These are phyloP conservation scores for Tryphoninae sp. DNA, from an alignment of 2,888 invertebrate species.

Conservation along the genomic window DNA sequence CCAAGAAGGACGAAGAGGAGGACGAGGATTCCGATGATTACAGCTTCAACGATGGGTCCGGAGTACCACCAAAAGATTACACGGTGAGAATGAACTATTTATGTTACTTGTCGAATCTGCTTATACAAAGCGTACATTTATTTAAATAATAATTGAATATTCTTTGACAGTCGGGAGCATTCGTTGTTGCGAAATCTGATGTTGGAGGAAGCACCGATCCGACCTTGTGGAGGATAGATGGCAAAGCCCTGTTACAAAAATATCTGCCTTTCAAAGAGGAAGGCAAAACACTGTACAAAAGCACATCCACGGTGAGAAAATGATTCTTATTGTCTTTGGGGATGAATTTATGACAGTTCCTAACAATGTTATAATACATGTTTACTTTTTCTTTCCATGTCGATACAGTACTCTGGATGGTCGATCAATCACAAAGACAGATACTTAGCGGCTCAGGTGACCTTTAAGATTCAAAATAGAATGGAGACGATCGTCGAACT, in stretches of 20 bases:
- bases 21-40: slow-evolving; percentile 79
- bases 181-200: slow-evolving; percentile 84
- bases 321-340: not conserved
- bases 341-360: slow-evolving; percentile 6
- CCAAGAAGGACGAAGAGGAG: slow-evolving; percentile 78
- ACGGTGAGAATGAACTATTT: slow-evolving; percentile 70
- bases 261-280: slow-evolving; percentile 83
- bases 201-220: slow-evolving; percentile 82
- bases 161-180: slow-evolving; percentile 82
- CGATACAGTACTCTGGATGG: slow-evolving; percentile 82
- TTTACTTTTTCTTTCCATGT: slow-evolving; percentile 42
- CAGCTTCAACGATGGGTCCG: slow-evolving; percentile 76
- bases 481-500: slow-evolving; percentile 82
- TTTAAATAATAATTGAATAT: too few relatives aligned
- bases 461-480: slow-evolving; percentile 82
- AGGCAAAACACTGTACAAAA: slow-evolving; percentile 82
- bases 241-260: slow-evolving; percentile 84
- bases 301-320: slow-evolving; percentile 82
- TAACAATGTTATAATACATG: slow-evolving; percentile 10
- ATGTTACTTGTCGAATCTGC: too few relatives aligned
- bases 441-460: slow-evolving; percentile 82
- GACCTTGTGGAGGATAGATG: slow-evolving; percentile 85
- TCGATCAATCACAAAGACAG: slow-evolving; percentile 81
- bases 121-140: too few relatives aligned
- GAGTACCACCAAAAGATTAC: slow-evolving; percentile 79